These are phyloP conservation scores for Neomicropteryx cornuta DNA, from an alignment of 1,140 invertebrate genomes.

Conservation along the genomic window DNA sequence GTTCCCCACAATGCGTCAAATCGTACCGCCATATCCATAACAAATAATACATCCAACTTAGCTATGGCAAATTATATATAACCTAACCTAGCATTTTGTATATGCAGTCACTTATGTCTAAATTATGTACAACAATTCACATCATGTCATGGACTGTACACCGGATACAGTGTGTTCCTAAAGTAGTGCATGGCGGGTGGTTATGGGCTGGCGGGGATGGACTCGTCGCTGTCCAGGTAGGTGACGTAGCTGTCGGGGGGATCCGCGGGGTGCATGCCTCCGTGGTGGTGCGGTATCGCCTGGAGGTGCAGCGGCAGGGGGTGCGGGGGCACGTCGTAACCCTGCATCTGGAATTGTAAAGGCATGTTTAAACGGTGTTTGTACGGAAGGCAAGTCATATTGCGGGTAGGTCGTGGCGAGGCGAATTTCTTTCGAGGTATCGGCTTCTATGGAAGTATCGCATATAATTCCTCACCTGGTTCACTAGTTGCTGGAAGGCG, in stretches of 20 bases:
- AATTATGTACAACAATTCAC: too few relatives aligned
- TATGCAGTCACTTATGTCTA: too few relatives aligned
- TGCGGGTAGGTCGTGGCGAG: background rate
- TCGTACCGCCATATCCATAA: too few relatives aligned
- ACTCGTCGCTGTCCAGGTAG: constrained; percentile 79
- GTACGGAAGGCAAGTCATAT: background rate
- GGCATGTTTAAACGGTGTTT: constrained; percentile 3
- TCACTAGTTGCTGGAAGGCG: constrained; percentile 92
- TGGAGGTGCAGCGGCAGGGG: constrained; percentile 50
- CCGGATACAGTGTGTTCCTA: too few relatives aligned
- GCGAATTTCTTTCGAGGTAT: background rate
- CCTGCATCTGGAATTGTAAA: constrained; percentile 64
- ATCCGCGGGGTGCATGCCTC: constrained; percentile 58
- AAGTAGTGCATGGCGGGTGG: too few relatives aligned
- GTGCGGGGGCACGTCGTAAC: constrained; percentile 63
- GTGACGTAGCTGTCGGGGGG: constrained; percentile 85
- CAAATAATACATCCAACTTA: too few relatives aligned
- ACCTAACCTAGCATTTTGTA: too few relatives aligned
- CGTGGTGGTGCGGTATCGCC: constrained; percentile 41
- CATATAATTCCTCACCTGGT: constrained; percentile 56
- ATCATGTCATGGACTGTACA: too few relatives aligned
- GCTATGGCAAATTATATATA: too few relatives aligned
- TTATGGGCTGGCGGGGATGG: constrained; percentile 57
- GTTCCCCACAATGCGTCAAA: too few relatives aligned
- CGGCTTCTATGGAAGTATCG: background rate